Percentiles rank a stretch among this genome's conserved stretches.
Evolutionary conservation across 2,888 invertebrate genomes (phyloP).

Genomic region (Sycophila texana): DNA sequence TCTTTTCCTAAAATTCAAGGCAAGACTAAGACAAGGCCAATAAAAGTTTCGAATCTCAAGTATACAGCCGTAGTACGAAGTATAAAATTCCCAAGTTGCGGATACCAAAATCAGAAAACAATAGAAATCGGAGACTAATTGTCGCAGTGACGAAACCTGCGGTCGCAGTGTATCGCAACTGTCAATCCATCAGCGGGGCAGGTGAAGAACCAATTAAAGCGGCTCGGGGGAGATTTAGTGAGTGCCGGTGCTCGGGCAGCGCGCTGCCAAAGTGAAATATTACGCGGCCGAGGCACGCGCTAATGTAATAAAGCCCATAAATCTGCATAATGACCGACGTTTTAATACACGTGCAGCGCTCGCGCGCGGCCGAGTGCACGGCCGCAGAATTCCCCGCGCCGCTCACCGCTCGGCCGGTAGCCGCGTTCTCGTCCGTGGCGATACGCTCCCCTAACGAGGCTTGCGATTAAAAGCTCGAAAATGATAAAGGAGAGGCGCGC

Average conservation of each 20-base stretch:
- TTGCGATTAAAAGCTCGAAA: slow-evolving; percentile 51
- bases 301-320: slow-evolving; percentile 56
- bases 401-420: neutral
- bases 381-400: neutral
- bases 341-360: slow-evolving; percentile 45
- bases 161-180: too few relatives aligned
- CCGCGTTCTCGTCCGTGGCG: slow-evolving; percentile 23
- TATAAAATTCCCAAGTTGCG: too few relatives aligned
- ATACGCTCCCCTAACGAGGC: slow-evolving; percentile 45
- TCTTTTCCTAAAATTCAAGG: too few relatives aligned
- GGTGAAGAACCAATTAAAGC: slow-evolving; percentile 19
- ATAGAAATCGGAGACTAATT: too few relatives aligned
- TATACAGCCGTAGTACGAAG: too few relatives aligned
- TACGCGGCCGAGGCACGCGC: slow-evolving; percentile 33
- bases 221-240: slow-evolving; percentile 32
- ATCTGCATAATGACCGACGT: slow-evolving; percentile 55
- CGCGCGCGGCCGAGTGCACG: slow-evolving; percentile 44
- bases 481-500: slow-evolving; percentile 29
- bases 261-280: slow-evolving; percentile 50
- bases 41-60: too few relatives aligned
- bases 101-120: too few relatives aligned
- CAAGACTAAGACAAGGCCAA: too few relatives aligned
- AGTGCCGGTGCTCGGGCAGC: slow-evolving; percentile 4
- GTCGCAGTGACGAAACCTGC: too few relatives aligned
- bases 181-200: neutral